Conservation (phyloP, 1,140 invertebrate species). For the Campoletis sonorensis region DNA sequence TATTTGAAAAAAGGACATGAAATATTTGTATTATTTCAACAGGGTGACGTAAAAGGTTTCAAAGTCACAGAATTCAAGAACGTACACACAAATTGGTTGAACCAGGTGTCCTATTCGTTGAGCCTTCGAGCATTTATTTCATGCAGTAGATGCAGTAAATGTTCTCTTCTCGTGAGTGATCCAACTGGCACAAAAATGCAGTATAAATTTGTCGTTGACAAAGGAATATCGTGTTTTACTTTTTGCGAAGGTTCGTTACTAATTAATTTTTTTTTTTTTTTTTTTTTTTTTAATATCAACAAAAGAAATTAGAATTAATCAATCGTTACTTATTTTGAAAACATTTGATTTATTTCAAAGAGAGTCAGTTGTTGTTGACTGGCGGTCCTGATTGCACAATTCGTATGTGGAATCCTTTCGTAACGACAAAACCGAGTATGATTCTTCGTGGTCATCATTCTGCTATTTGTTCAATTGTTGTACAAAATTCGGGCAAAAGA, state of each 20-base stretch:
- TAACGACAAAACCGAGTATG: slow-evolving; percentile 79
- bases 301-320: slow-evolving; percentile 19
- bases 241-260: slow-evolving; percentile 65
- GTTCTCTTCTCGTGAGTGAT: slow-evolving; percentile 65
- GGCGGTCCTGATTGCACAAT: slow-evolving; percentile 85
- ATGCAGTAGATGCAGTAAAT: slow-evolving; percentile 60
- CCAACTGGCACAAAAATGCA: slow-evolving; percentile 56
- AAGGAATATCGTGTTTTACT: slow-evolving; percentile 69
- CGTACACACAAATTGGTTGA: slow-evolving; percentile 80
- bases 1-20: too few species aligned
- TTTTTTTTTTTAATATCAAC: too few species aligned
- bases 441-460: slow-evolving; percentile 83
- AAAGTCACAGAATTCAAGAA: slow-evolving; percentile 76
- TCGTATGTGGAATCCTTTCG: slow-evolving; percentile 86
- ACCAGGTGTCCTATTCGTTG: slow-evolving; percentile 80
- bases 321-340: not conserved
- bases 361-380: slow-evolving; percentile 80
- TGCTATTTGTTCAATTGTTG: slow-evolving; percentile 81
- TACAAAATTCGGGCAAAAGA: slow-evolving; percentile 76
- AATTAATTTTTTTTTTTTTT: too few species aligned
- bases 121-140: slow-evolving; percentile 72
- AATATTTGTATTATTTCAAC: not conserved
- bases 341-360: slow-evolving; percentile 50
- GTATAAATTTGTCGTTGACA: slow-evolving; percentile 63
- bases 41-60: slow-evolving; percentile 69